Evolutionary conservation across 1,140 invertebrate species (phyloP).

Genomic region (silkworm (Bombyx mori)): DNA sequence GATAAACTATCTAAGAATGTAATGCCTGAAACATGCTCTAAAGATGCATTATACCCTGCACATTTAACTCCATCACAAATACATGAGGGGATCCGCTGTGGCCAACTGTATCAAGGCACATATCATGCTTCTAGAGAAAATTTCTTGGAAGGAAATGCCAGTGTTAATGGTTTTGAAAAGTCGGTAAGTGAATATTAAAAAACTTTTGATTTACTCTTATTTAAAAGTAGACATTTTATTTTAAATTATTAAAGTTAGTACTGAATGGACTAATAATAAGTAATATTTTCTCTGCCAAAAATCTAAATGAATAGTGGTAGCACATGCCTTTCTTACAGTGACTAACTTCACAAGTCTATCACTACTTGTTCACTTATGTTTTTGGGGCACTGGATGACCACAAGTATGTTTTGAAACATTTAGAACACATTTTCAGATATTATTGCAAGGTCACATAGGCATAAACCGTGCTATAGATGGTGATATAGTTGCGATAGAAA

Average conservation of each 20-base stretch:
- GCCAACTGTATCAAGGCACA: constrained; percentile 85
- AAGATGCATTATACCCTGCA: constrained; percentile 84
- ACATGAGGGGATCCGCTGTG: constrained; percentile 85
- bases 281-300: too few species aligned
- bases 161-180: constrained; percentile 83
- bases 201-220: neutral
- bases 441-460: constrained; percentile 89
- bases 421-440: constrained; percentile 73
- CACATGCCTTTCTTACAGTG: too few species aligned
- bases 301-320: too few species aligned
- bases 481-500: constrained; percentile 92
- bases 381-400: too few species aligned
- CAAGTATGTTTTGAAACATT: neutral
- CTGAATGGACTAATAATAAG: neutral
- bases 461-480: constrained; percentile 97
- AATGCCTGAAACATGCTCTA: constrained; percentile 73
- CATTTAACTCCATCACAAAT: constrained; percentile 85
- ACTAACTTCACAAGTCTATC: too few species aligned
- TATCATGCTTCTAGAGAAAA: constrained; percentile 92
- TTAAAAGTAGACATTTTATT: neutral
- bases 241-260: neutral
- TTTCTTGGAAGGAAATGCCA: constrained; percentile 94
- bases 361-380: too few species aligned
- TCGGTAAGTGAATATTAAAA: constrained; percentile 72
- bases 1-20: constrained; percentile 86